These are phyloP conservation scores for Calameuta idolon DNA, from an alignment of 2,888 invertebrate species.

Conservation along the genomic window DNA sequence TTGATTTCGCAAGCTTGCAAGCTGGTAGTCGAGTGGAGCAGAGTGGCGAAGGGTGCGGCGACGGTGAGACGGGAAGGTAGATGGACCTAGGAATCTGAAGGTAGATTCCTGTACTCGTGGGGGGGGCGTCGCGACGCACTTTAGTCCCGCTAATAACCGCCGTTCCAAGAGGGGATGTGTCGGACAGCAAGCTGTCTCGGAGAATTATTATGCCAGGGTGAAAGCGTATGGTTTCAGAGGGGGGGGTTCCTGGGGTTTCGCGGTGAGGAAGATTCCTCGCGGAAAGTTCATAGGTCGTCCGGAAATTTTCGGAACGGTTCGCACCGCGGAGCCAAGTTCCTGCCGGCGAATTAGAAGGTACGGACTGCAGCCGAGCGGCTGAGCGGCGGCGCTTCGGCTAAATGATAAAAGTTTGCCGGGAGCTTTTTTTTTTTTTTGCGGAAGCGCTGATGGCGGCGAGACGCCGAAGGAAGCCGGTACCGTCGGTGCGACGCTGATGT, in stretches of 20 bases:
- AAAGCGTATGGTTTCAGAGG: background rate
- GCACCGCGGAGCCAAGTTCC: background rate
- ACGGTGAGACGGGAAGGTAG: background rate
- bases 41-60: background rate
- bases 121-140: background rate
- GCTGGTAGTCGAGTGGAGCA: background rate
- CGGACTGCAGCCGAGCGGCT: constrained; percentile 13
- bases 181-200: background rate
- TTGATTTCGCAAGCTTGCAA: constrained; percentile 18
- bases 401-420: constrained; percentile 44
- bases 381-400: constrained; percentile 27
- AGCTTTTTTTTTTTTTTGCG: constrained; percentile 22
- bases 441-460: background rate
- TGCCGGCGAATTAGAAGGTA: constrained; percentile 39
- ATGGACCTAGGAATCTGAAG: background rate
- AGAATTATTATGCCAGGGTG: background rate
- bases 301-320: background rate
- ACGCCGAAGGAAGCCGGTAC: background rate
- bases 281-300: background rate
- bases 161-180: background rate
- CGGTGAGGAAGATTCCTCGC: background rate
- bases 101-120: background rate
- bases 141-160: background rate
- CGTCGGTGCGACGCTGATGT: background rate
- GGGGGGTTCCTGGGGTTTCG: background rate